phyloP scores from a whole-genome alignment of 2,113 vertebrate genomes.

The Gallinago undulata region DNA sequence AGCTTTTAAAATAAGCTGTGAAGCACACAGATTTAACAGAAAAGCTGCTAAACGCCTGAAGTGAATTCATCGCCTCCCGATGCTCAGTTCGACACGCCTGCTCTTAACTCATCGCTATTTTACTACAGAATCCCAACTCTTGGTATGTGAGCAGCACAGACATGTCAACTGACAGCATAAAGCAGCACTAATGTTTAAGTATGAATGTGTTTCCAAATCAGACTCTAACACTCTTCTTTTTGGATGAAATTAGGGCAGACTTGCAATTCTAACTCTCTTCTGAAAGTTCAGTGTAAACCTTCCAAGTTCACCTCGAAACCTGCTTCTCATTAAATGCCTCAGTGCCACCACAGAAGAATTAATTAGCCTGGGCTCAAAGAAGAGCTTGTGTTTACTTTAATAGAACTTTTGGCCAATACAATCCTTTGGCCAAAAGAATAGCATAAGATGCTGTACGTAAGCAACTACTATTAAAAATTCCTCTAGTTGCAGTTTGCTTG shows the following conservation, averaged over 20 bases:
- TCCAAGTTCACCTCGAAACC: not conserved
- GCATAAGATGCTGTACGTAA: not conserved
- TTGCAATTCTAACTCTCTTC: not conserved
- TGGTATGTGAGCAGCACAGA: not conserved
- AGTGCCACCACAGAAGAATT: not conserved
- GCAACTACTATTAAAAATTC: not conserved
- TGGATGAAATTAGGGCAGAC: not conserved
- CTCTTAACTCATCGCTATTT: not conserved
- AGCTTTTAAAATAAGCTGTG: not conserved
- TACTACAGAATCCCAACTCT: not conserved
- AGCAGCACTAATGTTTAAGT: too few relatives aligned
- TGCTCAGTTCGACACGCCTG: not conserved
- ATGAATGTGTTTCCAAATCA: not conserved
- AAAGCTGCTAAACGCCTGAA: not conserved
- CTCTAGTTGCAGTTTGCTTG: not conserved
- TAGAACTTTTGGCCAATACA: not conserved
- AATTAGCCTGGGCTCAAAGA: not conserved
- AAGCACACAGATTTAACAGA: not conserved
- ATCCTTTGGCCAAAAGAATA: not conserved
- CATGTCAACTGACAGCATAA: accelerated
- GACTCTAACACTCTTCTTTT: not conserved
- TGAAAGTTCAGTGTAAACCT: not conserved
- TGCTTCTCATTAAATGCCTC: not conserved
- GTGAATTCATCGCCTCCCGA: not conserved
- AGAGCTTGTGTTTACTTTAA: not conserved